Base-by-base conservation (phyloP, 2,797 vertebrate genomes). In the Lepilemur septentrionalis region DNA sequence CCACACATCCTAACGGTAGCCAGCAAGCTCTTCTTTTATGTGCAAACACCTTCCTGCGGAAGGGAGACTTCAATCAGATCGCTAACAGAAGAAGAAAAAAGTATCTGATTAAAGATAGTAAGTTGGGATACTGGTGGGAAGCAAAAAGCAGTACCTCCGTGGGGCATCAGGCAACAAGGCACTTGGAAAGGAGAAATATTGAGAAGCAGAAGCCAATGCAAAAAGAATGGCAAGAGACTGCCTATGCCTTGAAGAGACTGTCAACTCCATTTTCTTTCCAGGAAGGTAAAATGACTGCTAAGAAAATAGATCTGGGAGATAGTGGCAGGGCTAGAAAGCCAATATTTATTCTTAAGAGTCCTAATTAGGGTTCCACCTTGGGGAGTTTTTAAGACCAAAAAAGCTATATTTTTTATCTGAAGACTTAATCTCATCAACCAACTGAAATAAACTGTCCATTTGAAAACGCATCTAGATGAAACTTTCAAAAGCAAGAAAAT, bases 391-490 rank as follows among this genome's bases (percentile, higher is more conserved):
- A 28, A 94, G 63, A 91, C 59, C 30, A 84, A 80, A 67, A 32
- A 75, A 65, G 5, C 57, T 17, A 4, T n/a, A n/a, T 59, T 80
- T 87, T 93, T 90, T 13, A 82, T 22, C 35, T 84, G 69, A 94
- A 89, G 89, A 90, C 67, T 89, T 75, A 86, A 76, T 80, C 7
- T 92, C 57, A 91, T 28, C 35, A 65, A 84, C 22, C 25, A 84
- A 9, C 67, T 76, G 35, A 97, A 87, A 87, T 89, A 93, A 82
- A 92, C 0, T 81, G 59, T n/a, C 59, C 81, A 76, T 32, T 70
- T 96, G 50, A 85, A 93, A 95, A 88, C 14, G 82, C 28, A 15
- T 52, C 48, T 78, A 87, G 48, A 65, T n/a, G 28, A 93, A 94
- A 72, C 9, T 73, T 93, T 86, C 7, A 25, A 91, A 87, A 83